Base-by-base conservation (phyloP, 2,888 invertebrate genomes). In the Incurvaria masculella region DNA sequence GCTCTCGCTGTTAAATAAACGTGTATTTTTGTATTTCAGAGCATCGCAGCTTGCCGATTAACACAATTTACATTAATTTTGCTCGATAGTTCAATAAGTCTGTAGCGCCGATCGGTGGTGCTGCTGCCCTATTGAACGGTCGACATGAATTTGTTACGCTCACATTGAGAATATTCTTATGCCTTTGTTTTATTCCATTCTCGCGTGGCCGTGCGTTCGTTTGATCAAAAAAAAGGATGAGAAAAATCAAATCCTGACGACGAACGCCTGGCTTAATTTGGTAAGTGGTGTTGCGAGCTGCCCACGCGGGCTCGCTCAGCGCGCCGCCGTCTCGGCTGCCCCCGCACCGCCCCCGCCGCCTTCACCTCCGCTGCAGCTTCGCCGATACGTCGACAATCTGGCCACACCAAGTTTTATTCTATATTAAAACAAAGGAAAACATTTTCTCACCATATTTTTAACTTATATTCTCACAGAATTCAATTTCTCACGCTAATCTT, bases 221-320 rank as follows among this genome's bases (percentile, higher is more conserved):
- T 87, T 69, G 11, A 62, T 69, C 74, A 69, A 74, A 73, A 73
- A 72, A 50, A 75, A 97, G 97, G 97, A 97, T 82, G 97, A 97
- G 87, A 97, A 97, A 87, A 96, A 94, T 83, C 96, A 96, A 87
- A 94, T 97, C 81, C 89, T 97, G 81, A 93, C 94, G 72, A 94
- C 95, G 79, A 97, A 96, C 85, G 91, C 95, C 80, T 97, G 96
- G 96, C 88, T 96, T 73, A 93, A 94, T 83, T 86, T 96, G 93
- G 95, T 96, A 88, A 93, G 94, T 92, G 82, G 82, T 81, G 66
- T 66, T 66, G 21, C 73, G 73, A 72, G 66, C 72, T 67, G 68
- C 69, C 67, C 41, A 18, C 6, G 11, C 14, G 33, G 33, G 11
- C 11, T 33, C 33, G 33, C n/a, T 68, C 63, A 56, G 59, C 71